Percentiles rank a stretch among this genome's conserved stretches.
These are phyloP conservation scores for Dasyprocta punctata DNA, from an alignment of 2,113 vertebrate species.

Conservation along the genomic window DNA sequence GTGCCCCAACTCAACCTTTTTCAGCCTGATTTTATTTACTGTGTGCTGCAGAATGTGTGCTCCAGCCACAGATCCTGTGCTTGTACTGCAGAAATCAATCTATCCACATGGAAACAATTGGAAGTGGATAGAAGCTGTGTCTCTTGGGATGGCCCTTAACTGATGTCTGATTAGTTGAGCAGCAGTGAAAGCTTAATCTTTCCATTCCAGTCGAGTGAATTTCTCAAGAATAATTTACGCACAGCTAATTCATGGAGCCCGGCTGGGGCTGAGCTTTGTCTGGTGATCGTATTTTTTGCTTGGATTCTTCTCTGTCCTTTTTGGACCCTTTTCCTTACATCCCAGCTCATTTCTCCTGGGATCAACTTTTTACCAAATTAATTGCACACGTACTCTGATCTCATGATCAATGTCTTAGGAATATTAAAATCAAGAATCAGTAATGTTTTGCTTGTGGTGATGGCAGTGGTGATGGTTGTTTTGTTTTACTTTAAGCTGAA, in stretches of 20 bases:
- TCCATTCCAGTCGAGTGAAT: neutral
- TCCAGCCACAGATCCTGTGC: neutral
- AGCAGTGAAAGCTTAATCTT: neutral
- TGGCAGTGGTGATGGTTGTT: neutral
- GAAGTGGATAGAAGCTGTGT: neutral
- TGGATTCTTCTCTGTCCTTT: neutral
- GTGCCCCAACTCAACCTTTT: fast-evolving
- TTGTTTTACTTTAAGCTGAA: neutral
- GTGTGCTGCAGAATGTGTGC: neutral
- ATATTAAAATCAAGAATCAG: neutral
- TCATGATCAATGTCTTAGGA: neutral
- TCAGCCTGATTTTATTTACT: neutral
- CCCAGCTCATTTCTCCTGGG: neutral
- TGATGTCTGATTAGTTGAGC: neutral
- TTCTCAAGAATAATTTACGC: neutral
- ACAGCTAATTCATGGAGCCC: neutral
- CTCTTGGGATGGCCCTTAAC: neutral
- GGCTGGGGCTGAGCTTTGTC: neutral
- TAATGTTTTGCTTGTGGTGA: neutral
- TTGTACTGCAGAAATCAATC: neutral
- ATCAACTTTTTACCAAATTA: neutral
- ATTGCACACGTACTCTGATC: neutral
- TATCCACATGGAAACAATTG: neutral
- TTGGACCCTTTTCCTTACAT: neutral
- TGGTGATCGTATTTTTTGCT: neutral